A percentile compares a stretch with the other conserved stretches of the same genome.
Evolutionary conservation across 2,113 vertebrate species (phyloP).

Genomic region (Isurus oxyrinchus): DNA sequence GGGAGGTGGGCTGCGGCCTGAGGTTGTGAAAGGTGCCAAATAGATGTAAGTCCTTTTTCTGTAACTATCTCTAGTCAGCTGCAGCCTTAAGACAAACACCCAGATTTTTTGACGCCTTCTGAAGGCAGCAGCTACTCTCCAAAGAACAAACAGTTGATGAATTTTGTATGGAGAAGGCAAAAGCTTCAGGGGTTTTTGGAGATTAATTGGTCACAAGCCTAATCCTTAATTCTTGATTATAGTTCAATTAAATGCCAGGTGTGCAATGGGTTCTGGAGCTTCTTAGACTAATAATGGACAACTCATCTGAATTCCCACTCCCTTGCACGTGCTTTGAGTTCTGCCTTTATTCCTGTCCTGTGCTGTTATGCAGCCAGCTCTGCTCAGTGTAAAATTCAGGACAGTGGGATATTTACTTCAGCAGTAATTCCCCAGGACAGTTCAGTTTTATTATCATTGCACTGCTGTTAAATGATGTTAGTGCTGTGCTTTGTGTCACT

Average conservation of each 20-base stretch:
- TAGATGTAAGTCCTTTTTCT: not conserved
- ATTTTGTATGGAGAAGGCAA: not conserved
- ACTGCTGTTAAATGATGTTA: not conserved
- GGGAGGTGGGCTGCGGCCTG: not conserved
- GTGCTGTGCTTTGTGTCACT: not conserved
- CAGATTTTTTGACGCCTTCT: not conserved
- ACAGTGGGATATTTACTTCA: not conserved
- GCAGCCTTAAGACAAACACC: not conserved
- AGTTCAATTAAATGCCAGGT: not conserved
- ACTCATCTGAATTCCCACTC: not conserved
- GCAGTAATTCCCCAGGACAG: not conserved
- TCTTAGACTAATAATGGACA: not conserved
- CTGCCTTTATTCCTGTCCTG: not conserved
- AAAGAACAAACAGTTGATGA: not conserved
- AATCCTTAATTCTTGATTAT: conserved; percentile 4
- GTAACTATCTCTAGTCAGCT: not conserved
- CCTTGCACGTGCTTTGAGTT: not conserved
- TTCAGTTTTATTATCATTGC: not conserved
- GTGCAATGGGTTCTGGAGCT: not conserved
- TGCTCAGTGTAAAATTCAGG: not conserved
- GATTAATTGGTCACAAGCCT: not conserved
- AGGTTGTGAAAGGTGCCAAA: not conserved
- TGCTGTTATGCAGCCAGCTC: not conserved
- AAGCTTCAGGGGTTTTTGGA: not conserved
- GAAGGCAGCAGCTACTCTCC: not conserved